These are phyloP conservation scores for Myiagra hebetior DNA, from an alignment of 2,113 vertebrate genomes.

Conservation along the genomic window DNA sequence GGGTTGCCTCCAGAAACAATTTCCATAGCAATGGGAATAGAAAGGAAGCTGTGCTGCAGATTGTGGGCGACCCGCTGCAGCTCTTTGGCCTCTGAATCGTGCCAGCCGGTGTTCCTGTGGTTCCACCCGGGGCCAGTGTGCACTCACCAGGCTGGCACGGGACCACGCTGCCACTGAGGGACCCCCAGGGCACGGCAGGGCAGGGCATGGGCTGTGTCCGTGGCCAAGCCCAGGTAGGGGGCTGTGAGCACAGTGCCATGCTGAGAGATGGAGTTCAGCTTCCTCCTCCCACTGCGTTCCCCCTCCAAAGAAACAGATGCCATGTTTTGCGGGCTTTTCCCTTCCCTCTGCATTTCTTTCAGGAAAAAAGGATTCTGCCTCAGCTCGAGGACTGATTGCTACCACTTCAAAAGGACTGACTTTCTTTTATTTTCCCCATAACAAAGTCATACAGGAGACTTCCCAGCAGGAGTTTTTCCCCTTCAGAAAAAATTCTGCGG, in stretches of 20 bases:
- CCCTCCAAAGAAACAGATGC: background rate
- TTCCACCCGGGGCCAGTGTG: accelerated
- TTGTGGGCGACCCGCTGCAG: accelerated
- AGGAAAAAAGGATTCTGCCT: background rate
- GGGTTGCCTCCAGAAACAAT: conserved; percentile 12
- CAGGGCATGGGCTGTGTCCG: accelerated
- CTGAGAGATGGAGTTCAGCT: background rate
- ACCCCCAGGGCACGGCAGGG: background rate
- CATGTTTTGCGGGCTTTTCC: background rate
- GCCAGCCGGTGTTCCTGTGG: accelerated
- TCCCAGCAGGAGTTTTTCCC: background rate
- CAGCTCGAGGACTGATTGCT: background rate
- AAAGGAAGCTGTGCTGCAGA: background rate
- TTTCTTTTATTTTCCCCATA: background rate
- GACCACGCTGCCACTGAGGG: accelerated
- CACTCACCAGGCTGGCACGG: accelerated
- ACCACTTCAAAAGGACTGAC: background rate
- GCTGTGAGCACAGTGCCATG: accelerated
- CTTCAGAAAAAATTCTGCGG: background rate
- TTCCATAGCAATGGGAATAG: background rate
- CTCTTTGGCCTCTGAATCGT: background rate
- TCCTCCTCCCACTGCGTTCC: background rate
- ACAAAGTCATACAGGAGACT: background rate
- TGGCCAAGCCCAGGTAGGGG: too few species aligned
- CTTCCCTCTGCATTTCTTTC: background rate